Base-by-base conservation (phyloP, 2,797 vertebrate species). In the Atherinosoma microstoma region DNA sequence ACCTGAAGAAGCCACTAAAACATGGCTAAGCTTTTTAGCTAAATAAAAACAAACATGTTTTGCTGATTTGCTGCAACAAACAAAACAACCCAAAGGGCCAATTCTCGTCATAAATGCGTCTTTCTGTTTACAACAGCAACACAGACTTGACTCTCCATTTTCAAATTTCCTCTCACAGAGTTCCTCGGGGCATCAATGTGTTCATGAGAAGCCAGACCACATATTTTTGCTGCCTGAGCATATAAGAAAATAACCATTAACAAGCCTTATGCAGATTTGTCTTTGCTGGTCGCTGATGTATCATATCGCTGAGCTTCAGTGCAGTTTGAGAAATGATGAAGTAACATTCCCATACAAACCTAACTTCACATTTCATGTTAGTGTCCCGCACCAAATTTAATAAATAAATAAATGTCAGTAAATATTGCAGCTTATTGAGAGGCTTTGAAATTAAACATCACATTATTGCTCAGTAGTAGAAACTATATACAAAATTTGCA, bases 381-480 rank as follows among this genome's bases (percentile, higher is more conserved):
- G 87, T 82, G 89, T 88, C 84, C 85, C 27, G 87, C 82, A 91
- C 85, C 63, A 77, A 75, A 82, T 27, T 27, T 27, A 27, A 27
- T 27, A 79, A 75, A 78, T 53, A 27, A 6, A 38, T 66, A 77
- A 66, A 79, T 18, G 29, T 71, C 54, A 49, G 76, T 85, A 86
- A 81, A 85, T 80, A 86, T 65, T 20, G 13, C 53, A 84, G 72
- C 78, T 84, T 71, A 73, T 71, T 6, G 49, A 62, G 3, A 75
- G 56, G 62, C 22, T 78, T 64, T 59, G 60, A 56, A 67, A 22
- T 34, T 49, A 30, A 69, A 70, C 66, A 82, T 88, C 84, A 90
- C 75, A 87, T 88, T 84, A 49, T 71, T 68, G 20, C 86, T 84
- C 86, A 90, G 66, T 79, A 70, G 79, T 85, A 47, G 58, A 38